Evolutionary conservation across 64 coral and sea anemone species (phyloP), one percentile per base, ranked within the genome.

Genomic region (Trachythela sp.): DNA sequence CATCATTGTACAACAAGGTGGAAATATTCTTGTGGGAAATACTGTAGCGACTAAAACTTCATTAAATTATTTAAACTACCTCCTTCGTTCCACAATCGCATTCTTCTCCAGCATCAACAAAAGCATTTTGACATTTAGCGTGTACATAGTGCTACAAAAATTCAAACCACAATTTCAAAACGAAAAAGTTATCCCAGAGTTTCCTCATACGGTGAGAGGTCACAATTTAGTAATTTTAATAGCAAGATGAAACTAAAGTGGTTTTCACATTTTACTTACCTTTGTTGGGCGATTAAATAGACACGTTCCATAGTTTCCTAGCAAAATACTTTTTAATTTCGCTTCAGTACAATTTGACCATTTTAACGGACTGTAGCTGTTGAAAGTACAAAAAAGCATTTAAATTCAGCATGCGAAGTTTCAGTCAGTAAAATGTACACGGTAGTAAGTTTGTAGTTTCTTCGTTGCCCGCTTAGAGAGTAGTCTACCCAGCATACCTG

Each of bases 71-170:
- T n/a, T n/a, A n/a, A n/a, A n/a, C 26, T 54, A 90, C 89, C 89
- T 90, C 89, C 22, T 13, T 15, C 1, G 75, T 80, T 54, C 88
- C 88, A 52, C 88, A 89, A 26, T 89, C 88, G n/a, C 88, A 89
- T 50, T 80, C 75, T 89, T 89, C 88, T 48, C 75, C 88, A 43
- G 80, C 31, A 76, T 89, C 88, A 36, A 83, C 33, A 7, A 83
- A 89, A 36, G 29, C 75, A 84, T 89, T 89, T 48, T 68, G 68
- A 89, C 88, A 89, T 51, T 48, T 59, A 9, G 14, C 9, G 9
- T 9, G 9, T 17, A 17, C 3, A 59, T 59, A 59, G 15, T 59
- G 54, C 54, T 59, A n/a, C 5, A n/a, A 22, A 59, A 59, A 22
- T 2, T 49, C 7, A 49, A n/a, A n/a, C n/a, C n/a, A n/a, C n/a